These are phyloP conservation scores for Porites evermanni DNA, from an alignment of 92 coral and sea anemone species.

Conservation along the genomic window DNA sequence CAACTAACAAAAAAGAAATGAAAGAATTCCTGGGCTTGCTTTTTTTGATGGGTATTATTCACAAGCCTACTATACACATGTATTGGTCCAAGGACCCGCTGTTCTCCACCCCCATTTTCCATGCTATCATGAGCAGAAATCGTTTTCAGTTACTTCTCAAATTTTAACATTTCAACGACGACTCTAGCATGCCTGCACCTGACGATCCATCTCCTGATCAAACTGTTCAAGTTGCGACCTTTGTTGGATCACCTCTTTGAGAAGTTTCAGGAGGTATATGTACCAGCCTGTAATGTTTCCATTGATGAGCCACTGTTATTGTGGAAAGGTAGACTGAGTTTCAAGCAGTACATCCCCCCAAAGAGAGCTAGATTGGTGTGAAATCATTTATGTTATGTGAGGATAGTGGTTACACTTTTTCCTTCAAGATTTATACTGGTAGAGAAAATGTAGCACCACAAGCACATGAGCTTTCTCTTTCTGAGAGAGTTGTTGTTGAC, in stretches of 20 bases:
- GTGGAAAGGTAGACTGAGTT: constrained; percentile 44
- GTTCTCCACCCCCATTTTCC: constrained; percentile 19
- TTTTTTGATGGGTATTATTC: constrained; percentile 43
- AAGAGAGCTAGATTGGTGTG: constrained; percentile 44
- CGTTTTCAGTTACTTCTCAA: constrained; percentile 37
- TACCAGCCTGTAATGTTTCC: constrained; percentile 17
- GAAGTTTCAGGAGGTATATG: constrained; percentile 29
- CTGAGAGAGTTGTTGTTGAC: constrained; percentile 32
- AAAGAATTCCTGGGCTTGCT: constrained; percentile 40
- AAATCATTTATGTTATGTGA: constrained; percentile 7
- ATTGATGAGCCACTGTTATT: constrained; percentile 37
- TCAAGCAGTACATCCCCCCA: constrained; percentile 21
- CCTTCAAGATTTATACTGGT: constrained; percentile 29
- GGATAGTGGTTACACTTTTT: constrained; percentile 14
- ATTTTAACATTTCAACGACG: constrained; percentile 49
- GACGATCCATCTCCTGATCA: constrained; percentile 42
- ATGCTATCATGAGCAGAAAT: constrained; percentile 41
- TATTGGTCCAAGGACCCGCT: constrained; percentile 46
- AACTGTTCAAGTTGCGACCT: constrained; percentile 29
- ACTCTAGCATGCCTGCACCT: constrained; percentile 17
- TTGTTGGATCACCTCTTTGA: constrained; percentile 16
- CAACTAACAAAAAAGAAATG: constrained; percentile 23
- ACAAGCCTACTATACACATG: constrained; percentile 31
- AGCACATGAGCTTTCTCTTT: constrained; percentile 12
- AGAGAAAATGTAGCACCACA: constrained; percentile 3